Base-by-base conservation (phyloP, 2,113 vertebrate species). In the Bucco capensis region DNA sequence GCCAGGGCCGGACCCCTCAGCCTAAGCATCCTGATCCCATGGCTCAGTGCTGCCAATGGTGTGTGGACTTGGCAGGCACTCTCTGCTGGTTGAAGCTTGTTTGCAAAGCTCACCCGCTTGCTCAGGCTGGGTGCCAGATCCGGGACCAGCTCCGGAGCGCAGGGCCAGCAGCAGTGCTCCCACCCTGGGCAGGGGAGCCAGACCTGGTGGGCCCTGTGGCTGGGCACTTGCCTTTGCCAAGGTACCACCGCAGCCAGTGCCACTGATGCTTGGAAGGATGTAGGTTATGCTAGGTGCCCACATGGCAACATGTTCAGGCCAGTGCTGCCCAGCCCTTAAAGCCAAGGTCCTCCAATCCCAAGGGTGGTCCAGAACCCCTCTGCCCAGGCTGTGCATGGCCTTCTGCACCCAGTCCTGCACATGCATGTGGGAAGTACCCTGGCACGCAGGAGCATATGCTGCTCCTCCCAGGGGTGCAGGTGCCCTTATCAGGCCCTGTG, bases 301-400 rank as follows among this genome's bases (percentile, higher is more conserved):
- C 0, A 5, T 0, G 9, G 67, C 14, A 0, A 9, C 0, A 0
- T 0, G 7, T 9, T 14, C 1, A 1, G 51, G 19, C 14, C 1
- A 23, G 28, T 4, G 1, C 57, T 30, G 40, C 22, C 38, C 37
- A 25, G 56, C 58, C 64, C 9, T 1, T 0, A 1, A 15, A 38
- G 31, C 13, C 0, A 0, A 28, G 12, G 22, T 5, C 31, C 25
- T 35, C 33, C 3, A 4, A 51, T 28, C 28, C 9, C 21, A 3
- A 1, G 3, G 31, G 31, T 5, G 19, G 31, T 25, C 51, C 6
- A 24, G 19, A 46, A 5, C 30, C 71, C 30, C 61, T 62, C 44
- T 57, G 74, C 49, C 51, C 2, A 2, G 30, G 27, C n/a, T 1
- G 0, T 6, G 23, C 14, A 0, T 25, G 0, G 0, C 17, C 12